A percentile compares a stretch with the other conserved stretches of the same genome.
Conservation (phyloP, 2,113 vertebrate genomes). For the Ictidomys tridecemlineatus region DNA sequence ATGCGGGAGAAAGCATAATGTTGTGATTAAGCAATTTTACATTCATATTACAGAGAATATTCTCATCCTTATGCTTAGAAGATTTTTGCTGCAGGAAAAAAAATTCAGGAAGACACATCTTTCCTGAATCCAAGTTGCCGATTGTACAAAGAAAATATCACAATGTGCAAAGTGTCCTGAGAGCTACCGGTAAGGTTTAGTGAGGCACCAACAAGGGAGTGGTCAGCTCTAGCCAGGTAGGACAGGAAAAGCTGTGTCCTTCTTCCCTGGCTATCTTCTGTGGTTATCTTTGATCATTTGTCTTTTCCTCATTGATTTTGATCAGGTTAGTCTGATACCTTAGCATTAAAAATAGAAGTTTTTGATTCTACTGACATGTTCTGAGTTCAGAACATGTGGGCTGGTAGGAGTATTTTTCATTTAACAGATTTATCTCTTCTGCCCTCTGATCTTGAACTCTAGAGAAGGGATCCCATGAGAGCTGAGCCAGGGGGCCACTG, state of each 20-base stretch:
- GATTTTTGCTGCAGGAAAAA: neutral
- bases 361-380: neutral
- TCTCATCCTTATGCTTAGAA: neutral
- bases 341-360: neutral
- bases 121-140: neutral
- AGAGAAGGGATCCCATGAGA: neutral
- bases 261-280: neutral
- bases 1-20: neutral
- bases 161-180: neutral
- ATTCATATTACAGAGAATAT: neutral
- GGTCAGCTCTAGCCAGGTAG: neutral
- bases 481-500: neutral
- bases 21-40: neutral
- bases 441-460: neutral
- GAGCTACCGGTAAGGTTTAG: neutral
- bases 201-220: neutral
- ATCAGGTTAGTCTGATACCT: neutral
- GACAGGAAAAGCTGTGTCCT: too few relatives aligned
- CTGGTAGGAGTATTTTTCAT: neutral
- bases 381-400: neutral
- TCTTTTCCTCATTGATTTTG: neutral
- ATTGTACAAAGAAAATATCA: neutral
- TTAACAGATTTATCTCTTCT: neutral
- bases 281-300: neutral
- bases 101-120: neutral